Percentiles rank a stretch among this genome's conserved stretches.
Conservation (phyloP, 2,797 vertebrate genomes). For the Falco biarmicus region DNA sequence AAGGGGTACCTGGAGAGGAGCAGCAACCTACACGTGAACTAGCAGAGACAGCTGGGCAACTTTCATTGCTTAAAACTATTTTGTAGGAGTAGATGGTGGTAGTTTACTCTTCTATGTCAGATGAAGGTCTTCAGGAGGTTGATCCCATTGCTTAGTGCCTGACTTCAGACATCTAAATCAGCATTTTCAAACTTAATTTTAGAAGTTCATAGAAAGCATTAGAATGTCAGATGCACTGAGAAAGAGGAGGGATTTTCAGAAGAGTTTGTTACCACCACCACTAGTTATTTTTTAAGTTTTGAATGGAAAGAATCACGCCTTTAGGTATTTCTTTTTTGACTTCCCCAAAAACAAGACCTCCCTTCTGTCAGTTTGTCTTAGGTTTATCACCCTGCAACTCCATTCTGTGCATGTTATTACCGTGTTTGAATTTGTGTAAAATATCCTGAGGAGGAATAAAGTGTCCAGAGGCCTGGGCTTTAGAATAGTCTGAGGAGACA, state of each 20-base stretch:
- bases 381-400: rapidly evolving
- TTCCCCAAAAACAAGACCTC: background rate
- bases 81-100: background rate
- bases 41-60: background rate
- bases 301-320: background rate
- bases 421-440: background rate
- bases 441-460: background rate
- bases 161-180: background rate
- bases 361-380: background rate
- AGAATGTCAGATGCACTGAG: background rate
- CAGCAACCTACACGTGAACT: background rate
- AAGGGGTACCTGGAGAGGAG: background rate
- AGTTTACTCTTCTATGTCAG: background rate
- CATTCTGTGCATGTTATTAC: background rate
- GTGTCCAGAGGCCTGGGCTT: rapidly evolving
- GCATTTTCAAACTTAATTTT: background rate
- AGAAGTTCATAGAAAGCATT: background rate
- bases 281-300: background rate
- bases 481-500: background rate
- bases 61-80: background rate
- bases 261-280: background rate
- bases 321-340: background rate
- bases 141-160: background rate
- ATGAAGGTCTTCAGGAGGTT: background rate
- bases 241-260: background rate